phyloP scores from a whole-genome alignment of 2,888 invertebrate species.

The Chrysotoxum bicinctum region DNA sequence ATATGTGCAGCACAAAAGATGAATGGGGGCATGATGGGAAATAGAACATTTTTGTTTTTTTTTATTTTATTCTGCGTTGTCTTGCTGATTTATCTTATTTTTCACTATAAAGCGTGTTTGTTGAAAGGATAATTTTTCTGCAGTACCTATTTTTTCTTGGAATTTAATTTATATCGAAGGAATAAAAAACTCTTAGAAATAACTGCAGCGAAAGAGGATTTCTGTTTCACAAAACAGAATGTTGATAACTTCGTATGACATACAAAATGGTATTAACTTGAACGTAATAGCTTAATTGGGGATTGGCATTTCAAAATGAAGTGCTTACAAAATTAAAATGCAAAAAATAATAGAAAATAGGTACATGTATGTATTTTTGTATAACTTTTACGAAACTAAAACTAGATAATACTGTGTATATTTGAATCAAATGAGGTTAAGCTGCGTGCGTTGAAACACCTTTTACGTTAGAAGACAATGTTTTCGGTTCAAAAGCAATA shows the following conservation, averaged over 20 bases:
- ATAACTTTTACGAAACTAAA: no score
- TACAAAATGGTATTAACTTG: neutral
- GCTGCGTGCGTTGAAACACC: no score
- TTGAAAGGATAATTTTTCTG: neutral
- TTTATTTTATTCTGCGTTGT: neutral
- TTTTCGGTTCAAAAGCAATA: no score
- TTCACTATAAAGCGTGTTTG: neutral
- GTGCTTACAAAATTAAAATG: no score
- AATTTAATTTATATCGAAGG: neutral
- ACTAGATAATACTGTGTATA: no score
- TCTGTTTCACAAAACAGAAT: neutral
- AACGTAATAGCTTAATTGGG: neutral
- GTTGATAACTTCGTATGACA: neutral
- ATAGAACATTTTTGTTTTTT: constrained; percentile 1
- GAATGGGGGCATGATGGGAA: constrained; percentile 36
- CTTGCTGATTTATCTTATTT: neutral
- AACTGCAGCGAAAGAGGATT: neutral
- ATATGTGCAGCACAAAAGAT: constrained; percentile 55
- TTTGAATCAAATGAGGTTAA: no score
- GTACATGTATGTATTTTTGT: no score
- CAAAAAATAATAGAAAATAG: no score
- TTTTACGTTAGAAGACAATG: no score
- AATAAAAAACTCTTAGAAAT: neutral
- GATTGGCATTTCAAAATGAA: no score
- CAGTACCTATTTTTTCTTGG: neutral